These are phyloP conservation scores for Eospalax fontanierii DNA, from an alignment of 2,797 vertebrate species.

Conservation along the genomic window DNA sequence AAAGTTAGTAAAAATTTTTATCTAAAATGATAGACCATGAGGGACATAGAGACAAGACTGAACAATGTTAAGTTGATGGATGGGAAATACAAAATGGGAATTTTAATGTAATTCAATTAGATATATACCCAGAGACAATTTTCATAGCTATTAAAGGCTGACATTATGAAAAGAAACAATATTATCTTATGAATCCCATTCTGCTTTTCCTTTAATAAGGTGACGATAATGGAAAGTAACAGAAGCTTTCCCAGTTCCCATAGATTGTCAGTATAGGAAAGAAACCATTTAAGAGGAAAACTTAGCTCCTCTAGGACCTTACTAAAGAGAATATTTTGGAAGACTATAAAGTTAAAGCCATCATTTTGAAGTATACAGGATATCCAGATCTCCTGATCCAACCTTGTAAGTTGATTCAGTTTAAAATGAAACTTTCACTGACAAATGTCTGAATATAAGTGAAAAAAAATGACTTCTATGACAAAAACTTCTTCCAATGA, in stretches of 20 bases:
- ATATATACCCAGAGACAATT: background rate
- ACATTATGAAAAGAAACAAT: background rate
- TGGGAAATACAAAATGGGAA: background rate
- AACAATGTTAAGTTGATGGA: background rate
- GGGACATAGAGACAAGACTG: background rate
- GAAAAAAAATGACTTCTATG: background rate
- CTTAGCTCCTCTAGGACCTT: background rate
- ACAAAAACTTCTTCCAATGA: background rate
- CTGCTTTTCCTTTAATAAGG: background rate
- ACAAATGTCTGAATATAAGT: background rate
- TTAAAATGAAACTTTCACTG: background rate
- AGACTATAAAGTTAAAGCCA: background rate
- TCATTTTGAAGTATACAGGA: background rate
- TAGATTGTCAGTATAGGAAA: background rate
- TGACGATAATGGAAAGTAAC: background rate
- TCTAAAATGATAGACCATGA: background rate
- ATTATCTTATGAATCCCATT: background rate
- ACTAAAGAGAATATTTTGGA: background rate
- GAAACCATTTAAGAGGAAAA: background rate
- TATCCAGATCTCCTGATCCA: background rate
- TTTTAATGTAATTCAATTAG: constrained; percentile 3
- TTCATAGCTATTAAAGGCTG: background rate
- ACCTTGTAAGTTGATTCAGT: background rate
- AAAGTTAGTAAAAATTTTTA: background rate
- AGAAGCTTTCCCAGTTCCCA: background rate